Evolutionary conservation across 2,113 vertebrate genomes (phyloP).

Genomic region (Pteropus alecto): DNA sequence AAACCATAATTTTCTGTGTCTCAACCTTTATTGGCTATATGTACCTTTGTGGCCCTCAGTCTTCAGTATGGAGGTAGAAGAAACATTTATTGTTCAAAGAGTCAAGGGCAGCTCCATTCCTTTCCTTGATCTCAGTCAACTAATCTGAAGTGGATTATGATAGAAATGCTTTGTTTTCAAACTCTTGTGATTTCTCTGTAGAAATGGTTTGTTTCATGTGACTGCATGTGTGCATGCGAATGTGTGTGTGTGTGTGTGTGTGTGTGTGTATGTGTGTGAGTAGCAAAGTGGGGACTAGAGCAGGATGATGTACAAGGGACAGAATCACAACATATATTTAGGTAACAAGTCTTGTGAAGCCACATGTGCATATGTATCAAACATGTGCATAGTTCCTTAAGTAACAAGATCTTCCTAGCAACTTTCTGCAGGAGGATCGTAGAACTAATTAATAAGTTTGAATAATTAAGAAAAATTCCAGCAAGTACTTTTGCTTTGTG

Average conservation of each 20-base stretch:
- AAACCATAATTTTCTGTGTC: background rate
- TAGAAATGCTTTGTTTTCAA: background rate
- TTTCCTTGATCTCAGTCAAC: background rate
- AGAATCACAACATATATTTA: background rate
- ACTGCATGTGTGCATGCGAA: accelerated
- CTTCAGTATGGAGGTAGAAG: background rate
- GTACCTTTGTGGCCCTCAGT: background rate
- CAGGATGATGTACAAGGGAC: background rate
- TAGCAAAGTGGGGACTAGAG: background rate
- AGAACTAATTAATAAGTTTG: background rate
- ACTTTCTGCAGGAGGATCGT: background rate
- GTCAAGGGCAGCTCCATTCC: background rate
- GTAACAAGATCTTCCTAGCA: background rate
- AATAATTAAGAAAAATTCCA: background rate
- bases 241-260: background rate
- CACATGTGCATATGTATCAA: background rate
- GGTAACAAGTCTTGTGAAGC: background rate
- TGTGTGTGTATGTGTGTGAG: background rate
- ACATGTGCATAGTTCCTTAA: background rate
- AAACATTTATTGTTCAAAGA: background rate
- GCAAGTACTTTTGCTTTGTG: background rate
- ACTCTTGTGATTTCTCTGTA: background rate
- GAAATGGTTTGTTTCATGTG: background rate
- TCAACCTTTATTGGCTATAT: background rate
- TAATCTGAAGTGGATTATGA: background rate